phyloP scores from a whole-genome alignment of 2,113 vertebrate genomes.

The Mustela nigripes region DNA sequence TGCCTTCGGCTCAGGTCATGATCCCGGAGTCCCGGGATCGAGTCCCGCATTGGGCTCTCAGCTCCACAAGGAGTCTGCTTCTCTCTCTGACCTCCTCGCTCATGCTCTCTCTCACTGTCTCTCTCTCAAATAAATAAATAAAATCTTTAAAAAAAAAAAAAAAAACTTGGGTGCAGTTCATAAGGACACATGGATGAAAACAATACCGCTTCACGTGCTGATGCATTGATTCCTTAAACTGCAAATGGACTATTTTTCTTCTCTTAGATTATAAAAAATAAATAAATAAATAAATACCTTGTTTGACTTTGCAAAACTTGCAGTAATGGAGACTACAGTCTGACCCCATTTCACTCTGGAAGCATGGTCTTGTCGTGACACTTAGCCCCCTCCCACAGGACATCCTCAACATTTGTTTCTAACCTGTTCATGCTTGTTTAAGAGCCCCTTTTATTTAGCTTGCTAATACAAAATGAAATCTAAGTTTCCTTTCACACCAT shows the following conservation, averaged over 20 bases:
- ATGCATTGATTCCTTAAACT: slow-evolving; percentile 16
- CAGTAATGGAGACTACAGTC: background rate
- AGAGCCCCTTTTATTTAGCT: background rate
- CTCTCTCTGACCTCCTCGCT: too few relatives aligned
- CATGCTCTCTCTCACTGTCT: too few relatives aligned
- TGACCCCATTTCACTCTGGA: background rate
- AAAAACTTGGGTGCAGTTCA: background rate
- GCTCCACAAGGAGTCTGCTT: too few relatives aligned
- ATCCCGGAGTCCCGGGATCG: too few relatives aligned
- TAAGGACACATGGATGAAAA: background rate
- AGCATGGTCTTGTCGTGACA: background rate
- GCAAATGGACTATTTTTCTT: background rate
- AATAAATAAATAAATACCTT: background rate
- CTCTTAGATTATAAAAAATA: background rate
- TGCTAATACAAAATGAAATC: slow-evolving; percentile 53
- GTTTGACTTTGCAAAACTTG: background rate
- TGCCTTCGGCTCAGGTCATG: too few relatives aligned
- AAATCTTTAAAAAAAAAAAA: too few relatives aligned
- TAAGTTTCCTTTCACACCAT: background rate
- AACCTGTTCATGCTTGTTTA: slow-evolving; percentile 21
- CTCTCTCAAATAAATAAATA: too few relatives aligned
- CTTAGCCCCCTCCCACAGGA: background rate
- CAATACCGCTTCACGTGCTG: background rate
- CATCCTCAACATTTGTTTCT: background rate
- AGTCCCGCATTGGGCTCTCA: too few relatives aligned